Evolutionary conservation across 2,888 invertebrate species (phyloP), one percentile per base, ranked within the genome.

Genomic region (Geotrupes spiniger): DNA sequence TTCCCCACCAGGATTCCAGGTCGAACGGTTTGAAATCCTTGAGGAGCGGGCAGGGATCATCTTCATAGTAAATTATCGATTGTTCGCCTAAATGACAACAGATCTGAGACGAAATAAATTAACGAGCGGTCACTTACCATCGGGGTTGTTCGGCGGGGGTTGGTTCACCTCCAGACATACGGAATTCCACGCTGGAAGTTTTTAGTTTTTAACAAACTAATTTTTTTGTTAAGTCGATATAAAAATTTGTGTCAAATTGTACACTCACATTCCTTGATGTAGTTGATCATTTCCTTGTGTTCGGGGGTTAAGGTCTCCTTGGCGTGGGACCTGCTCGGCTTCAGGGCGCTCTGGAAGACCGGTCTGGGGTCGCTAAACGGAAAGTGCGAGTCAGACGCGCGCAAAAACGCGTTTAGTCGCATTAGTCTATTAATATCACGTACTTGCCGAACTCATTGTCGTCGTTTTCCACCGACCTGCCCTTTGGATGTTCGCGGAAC

Each of bases 1-100:
- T 87, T 53, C 91, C 91, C 91, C 92, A 92, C 88, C 91, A 92
- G 27, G 88, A 85, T 70, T 92, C 92, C 65, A 93, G 78, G 76
- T 93, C 92, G 66, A 92, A 92, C 12, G 92, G 89, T 65, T 90
- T 88, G 71, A 92, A 93, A 73, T 91, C 89, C 62, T 81, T 80
- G 41, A 89, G 76, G 16, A 78, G 76, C 27, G 83, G 78, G 66
- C 84, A 85, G 6, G 87, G 85, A 47, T 83, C 84, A 61, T 88
- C 88, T 59, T 87, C 84, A 71, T 87, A 89, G 72, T 84, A 88
- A 27, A 84, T 47, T 41, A 62, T 58, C 10, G 58, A 56, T 21
- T 58, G 62, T 26, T 42, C 28, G 33, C 42, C 50, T 50, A n/a
- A n/a, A 33, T 38, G 38, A 25, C 11, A 11, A 16, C 27, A 64